These are phyloP conservation scores for Pterocles burchelli DNA, from an alignment of 2,113 vertebrate species.

Conservation along the genomic window DNA sequence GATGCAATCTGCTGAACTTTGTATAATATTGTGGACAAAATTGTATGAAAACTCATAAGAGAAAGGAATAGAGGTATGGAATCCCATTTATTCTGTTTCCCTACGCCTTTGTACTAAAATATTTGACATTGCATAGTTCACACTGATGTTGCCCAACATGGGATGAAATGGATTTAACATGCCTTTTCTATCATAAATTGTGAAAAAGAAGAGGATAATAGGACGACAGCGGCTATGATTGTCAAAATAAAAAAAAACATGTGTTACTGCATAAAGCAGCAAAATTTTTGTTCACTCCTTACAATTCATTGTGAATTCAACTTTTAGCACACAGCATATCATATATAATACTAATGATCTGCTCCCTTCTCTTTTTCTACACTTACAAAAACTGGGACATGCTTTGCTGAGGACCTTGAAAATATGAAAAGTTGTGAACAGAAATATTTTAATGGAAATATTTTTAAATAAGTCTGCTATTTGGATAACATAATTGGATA, in stretches of 20 bases:
- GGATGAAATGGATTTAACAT: background rate
- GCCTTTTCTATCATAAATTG: background rate
- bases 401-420: background rate
- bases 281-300: background rate
- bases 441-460: background rate
- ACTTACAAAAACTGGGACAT: fast-evolving
- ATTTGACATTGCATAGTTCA: background rate
- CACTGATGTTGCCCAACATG: background rate
- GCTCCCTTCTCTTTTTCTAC: background rate
- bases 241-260: background rate
- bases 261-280: background rate
- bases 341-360: background rate
- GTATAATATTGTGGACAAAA: background rate
- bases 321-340: background rate
- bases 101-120: background rate
- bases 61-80: background rate
- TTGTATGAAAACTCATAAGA: fast-evolving
- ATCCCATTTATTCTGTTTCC: background rate
- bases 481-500: fast-evolving
- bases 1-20: background rate
- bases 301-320: fast-evolving
- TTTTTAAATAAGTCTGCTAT: too few relatives aligned
- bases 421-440: background rate
- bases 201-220: background rate
- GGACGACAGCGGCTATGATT: background rate